Evolutionary conservation across 2,888 invertebrate species (phyloP), one percentile per base, ranked within the genome.

Genomic region (Odontothrips loti): DNA sequence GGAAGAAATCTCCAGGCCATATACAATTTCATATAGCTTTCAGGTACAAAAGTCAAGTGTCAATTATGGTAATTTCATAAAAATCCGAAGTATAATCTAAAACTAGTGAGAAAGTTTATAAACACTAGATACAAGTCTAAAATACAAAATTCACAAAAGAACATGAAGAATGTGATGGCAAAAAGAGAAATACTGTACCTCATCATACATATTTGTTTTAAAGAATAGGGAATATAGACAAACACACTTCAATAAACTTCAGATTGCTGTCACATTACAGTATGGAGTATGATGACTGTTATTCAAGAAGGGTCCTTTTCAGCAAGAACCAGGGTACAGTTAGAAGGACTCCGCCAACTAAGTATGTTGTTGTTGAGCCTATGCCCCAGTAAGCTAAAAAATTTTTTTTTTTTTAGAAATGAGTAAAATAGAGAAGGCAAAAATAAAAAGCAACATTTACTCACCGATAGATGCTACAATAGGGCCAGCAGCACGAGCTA

Each of bases 401-500:
- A 87, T 79, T n/a, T n/a, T 75, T 23, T 8, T 79, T 10, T 20
- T n/a, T 80, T 79, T 29, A 47, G 3, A n/a, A 79, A 47, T 79
- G 81, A 82, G 81, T 79, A 80, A 81, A 82, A 79, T 79, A 34
- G 80, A 82, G 82, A 51, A 23, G 75, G 51, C 47, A 80, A 82
- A 80, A 81, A 80, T 81, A 79, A 20, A 78, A 58, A 23, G 15
- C 20, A 48, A 63, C 23, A 78, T 63, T 11, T 80, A 84, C 84
- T 87, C 88, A 96, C 96, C 91, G 84, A 95, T 90, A 81, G 96
- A 95, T 43, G 97, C 95, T 20, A 96, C 87, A 81, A 98, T 89
- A 0, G 99, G 99, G 0, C 99, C 99, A 51, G 96, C 87, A 34
- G 97, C 97, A 84, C 99, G 90, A 0, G 98, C 98, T 79, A 99